Evolutionary conservation across 2,113 vertebrate species (phyloP).

Genomic region (Carassius carassius): DNA sequence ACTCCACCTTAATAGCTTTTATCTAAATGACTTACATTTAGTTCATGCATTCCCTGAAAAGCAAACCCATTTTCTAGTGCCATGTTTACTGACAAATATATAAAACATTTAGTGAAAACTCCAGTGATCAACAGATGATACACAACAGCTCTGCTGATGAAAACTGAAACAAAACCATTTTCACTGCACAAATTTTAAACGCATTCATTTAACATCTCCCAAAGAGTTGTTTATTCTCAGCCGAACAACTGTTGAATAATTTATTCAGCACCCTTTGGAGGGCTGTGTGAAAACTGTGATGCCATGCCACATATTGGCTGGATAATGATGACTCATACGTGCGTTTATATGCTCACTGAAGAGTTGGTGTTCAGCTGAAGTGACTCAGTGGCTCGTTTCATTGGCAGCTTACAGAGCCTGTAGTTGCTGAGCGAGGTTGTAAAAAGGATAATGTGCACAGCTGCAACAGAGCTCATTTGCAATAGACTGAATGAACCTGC

Average conservation of each 20-base stretch:
- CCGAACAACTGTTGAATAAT: not conserved
- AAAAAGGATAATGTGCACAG: not conserved
- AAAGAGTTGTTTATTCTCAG: constrained; percentile 5
- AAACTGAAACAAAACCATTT: not conserved
- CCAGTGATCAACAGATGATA: not conserved
- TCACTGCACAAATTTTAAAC: not conserved
- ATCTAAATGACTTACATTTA: not conserved
- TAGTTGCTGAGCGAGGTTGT: not conserved
- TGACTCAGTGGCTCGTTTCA: constrained; percentile 20
- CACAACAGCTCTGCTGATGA: not conserved
- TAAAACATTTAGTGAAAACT: not conserved
- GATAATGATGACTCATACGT: constrained; percentile 14
- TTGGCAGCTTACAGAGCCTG: constrained; percentile 3
- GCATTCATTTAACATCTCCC: not conserved
- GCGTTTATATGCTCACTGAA: not conserved
- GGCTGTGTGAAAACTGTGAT: constrained; percentile 23
- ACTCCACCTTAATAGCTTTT: not conserved
- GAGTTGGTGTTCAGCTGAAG: constrained; percentile 20
- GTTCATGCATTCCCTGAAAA: not conserved
- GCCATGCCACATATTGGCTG: constrained; percentile 20
- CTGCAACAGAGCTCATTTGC: constrained; percentile 20
- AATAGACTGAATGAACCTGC: constrained; percentile 2
- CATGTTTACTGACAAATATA: not conserved
- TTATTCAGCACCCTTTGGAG: constrained; percentile 7
- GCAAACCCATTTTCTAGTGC: not conserved